Evolutionary conservation across 2,888 invertebrate species (phyloP).

Genomic region (Drosophila testacea): DNA sequence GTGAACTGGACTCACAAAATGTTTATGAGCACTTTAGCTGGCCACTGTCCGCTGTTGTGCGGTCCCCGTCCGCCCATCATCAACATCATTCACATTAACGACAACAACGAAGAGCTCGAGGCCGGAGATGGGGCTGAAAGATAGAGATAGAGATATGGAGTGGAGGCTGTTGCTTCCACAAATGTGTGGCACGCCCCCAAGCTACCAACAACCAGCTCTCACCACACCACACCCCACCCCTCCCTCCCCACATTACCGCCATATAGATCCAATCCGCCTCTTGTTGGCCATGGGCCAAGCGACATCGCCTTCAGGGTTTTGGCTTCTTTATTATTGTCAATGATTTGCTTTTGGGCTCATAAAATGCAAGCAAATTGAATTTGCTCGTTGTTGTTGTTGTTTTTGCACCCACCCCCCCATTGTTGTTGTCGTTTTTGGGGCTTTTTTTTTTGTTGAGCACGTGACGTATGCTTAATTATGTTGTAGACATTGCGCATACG

Average conservation of each 20-base stretch:
- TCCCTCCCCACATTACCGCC: background rate
- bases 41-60: conserved; percentile 60
- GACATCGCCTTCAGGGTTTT: conserved; percentile 23
- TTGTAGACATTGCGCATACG: conserved; percentile 49
- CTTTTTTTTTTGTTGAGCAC: conserved; percentile 25
- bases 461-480: conserved; percentile 61
- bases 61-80: conserved; percentile 68
- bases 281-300: conserved; percentile 49
- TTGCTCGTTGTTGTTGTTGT: conserved; percentile 32
- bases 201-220: background rate
- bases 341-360: conserved; percentile 76
- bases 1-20: conserved; percentile 53
- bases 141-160: background rate
- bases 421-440: background rate
- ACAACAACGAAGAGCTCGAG: conserved; percentile 18
- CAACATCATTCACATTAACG: conserved; percentile 80
- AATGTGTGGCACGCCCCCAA: conserved; percentile 15
- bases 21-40: conserved; percentile 76
- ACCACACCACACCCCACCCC: background rate
- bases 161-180: conserved; percentile 62
- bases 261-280: conserved; percentile 15
- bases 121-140: conserved; percentile 3
- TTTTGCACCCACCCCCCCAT: background rate
- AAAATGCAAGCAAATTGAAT: conserved; percentile 80
- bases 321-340: conserved; percentile 74